Conservation (phyloP, 64 coral and sea anemone genomes). For the Actinia tenebrosa region DNA sequence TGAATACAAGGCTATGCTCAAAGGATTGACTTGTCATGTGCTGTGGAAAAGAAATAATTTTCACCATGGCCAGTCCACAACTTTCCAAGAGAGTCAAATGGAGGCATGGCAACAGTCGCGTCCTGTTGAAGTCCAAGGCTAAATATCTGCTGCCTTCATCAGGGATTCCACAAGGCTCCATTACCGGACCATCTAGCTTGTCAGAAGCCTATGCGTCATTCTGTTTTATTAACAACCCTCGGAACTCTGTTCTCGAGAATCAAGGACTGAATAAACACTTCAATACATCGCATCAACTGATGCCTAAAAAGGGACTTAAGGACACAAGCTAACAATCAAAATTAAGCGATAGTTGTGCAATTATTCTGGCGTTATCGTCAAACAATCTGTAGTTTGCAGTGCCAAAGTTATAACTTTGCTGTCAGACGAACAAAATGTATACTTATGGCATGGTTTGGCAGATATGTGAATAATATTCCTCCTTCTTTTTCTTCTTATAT, state of each 20-base stretch:
- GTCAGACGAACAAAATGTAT: no score
- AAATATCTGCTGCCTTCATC: neutral
- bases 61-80: neutral
- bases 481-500: no score
- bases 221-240: neutral
- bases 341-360: no score
- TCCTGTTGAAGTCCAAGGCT: neutral
- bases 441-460: no score
- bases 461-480: no score
- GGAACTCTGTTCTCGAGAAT: neutral
- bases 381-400: neutral
- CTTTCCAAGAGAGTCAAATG: constrained; percentile 7
- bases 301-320: neutral
- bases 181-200: neutral
- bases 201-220: neutral
- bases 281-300: neutral
- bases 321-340: no score
- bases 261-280: neutral
- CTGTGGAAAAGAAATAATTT: neutral
- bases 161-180: neutral
- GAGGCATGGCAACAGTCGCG: neutral
- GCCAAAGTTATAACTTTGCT: no score
- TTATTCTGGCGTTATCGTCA: neutral
- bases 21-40: neutral
- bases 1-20: constrained; percentile 53